Conservation (phyloP, 2,797 vertebrate genomes). For the Chelon labrosus region DNA sequence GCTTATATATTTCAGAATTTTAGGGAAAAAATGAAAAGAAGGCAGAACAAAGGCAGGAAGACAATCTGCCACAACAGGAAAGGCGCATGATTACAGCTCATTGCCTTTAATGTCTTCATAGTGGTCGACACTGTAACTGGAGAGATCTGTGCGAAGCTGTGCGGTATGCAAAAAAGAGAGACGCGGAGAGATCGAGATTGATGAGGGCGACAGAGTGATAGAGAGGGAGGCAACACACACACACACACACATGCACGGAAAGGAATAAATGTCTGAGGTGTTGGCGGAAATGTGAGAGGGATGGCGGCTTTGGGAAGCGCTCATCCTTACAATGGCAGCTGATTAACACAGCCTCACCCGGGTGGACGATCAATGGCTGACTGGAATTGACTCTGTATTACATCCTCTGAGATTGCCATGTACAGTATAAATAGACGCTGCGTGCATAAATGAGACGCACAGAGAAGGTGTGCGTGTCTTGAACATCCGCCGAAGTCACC, state of each 20-base stretch:
- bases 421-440: conserved; percentile 75
- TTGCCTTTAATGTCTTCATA: conserved; percentile 40
- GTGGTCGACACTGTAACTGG: conserved; percentile 47
- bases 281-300: conserved; percentile 74
- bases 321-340: conserved; percentile 74
- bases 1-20: not conserved
- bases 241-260: conserved; percentile 16
- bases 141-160: conserved; percentile 34
- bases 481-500: conserved; percentile 52
- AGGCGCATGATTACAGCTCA: conserved; percentile 11
- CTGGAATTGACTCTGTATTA: conserved; percentile 77
- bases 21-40: not conserved
- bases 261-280: conserved; percentile 55
- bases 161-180: conserved; percentile 50
- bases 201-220: conserved; percentile 42
- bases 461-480: conserved; percentile 27
- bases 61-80: conserved; percentile 5
- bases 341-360: conserved; percentile 80
- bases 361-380: conserved; percentile 79
- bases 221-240: conserved; percentile 21
- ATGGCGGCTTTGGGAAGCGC: conserved; percentile 65
- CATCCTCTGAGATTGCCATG: conserved; percentile 63
- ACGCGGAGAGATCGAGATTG: conserved; percentile 42
- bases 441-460: conserved; percentile 59
- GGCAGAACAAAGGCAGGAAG: not conserved